These are phyloP conservation scores for Leucozona laternaria DNA, from an alignment of 2,888 invertebrate species.

Conservation along the genomic window DNA sequence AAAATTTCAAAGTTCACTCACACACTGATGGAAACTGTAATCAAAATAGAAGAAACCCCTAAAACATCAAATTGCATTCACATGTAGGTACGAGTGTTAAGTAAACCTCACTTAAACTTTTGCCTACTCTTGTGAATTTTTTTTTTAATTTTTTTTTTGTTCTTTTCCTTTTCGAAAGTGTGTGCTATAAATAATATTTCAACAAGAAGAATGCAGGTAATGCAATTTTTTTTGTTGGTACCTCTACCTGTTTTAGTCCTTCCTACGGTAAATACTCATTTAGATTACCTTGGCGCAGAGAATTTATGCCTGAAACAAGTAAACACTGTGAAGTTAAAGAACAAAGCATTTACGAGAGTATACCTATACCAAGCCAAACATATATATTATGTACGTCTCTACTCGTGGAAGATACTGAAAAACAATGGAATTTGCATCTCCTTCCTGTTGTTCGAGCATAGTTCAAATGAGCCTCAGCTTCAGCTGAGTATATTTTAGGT, in stretches of 20 bases:
- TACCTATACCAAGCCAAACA: fast-evolving
- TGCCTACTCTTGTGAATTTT: slow-evolving; percentile 6
- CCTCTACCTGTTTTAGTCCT: slow-evolving; percentile 31
- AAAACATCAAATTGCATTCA: slow-evolving; percentile 37
- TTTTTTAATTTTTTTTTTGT: not conserved
- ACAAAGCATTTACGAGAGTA: slow-evolving; percentile 45
- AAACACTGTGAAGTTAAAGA: slow-evolving; percentile 43
- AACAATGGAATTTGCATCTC: slow-evolving; percentile 70
- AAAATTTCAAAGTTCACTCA: slow-evolving; percentile 7
- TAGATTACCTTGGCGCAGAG: slow-evolving; percentile 43
- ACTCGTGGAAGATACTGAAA: slow-evolving; percentile 32
- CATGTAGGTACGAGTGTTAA: slow-evolving; percentile 46
- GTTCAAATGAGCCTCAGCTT: slow-evolving; percentile 30
- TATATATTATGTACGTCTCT: not conserved
- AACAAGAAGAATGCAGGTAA: slow-evolving; percentile 44
- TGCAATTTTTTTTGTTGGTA: slow-evolving; percentile 12
- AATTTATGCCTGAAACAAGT: slow-evolving; percentile 44
- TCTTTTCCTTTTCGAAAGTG: not conserved
- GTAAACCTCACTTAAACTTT: slow-evolving; percentile 44
- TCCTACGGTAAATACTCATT: slow-evolving; percentile 61
- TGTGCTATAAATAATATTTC: slow-evolving; percentile 64
- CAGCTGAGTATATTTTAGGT: slow-evolving; percentile 13
- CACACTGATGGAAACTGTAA: not conserved
- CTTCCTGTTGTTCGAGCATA: slow-evolving; percentile 48
- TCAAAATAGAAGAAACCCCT: slow-evolving; percentile 13